Evolutionary conservation across 2,888 invertebrate species (phyloP), one percentile per base, ranked within the genome.

Genomic region (Agriopis aurantiaria): DNA sequence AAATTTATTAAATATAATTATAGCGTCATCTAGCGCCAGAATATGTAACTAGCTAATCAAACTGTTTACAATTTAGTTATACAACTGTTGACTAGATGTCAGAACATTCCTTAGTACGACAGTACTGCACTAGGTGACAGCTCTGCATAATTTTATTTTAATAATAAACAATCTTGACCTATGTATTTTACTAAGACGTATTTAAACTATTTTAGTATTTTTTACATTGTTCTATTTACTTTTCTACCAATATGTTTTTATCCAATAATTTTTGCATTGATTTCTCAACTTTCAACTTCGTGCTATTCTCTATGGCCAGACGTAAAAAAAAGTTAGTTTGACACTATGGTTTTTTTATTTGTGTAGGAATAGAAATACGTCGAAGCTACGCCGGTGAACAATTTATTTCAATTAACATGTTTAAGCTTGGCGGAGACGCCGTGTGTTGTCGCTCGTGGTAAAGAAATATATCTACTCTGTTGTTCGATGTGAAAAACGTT

Each of bases 361-460:
- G 90, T 92, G 91, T 91, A 90, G 86, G 83, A 90, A 90, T 82
- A 82, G 90, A 90, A 90, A 89, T 89, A 91, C 88, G 89, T 88
- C 88, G 86, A 86, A 85, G 85, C 83, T 91, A 85, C 88, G 43
- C 93, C 93, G 93, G 93, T 84, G 89, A 85, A 90, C 86, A 90
- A 90, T 91, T 92, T 92, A 91, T 91, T 92, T 92, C 88, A 90
- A 91, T 89, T 92, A 91, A 78, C 83, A 92, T 92, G 91, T 89
- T 83, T 89, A 89, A 87, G 88, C 88, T 88, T 85, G 82, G 82
- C 86, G 82, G 84, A 85, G 85, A 82, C 84, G 85, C 85, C 84
- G 89, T 85, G 86, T 89, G 82, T 82, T 85, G 83, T 87, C 82
- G 86, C 82, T 85, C 81, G 78, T 78, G 83, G 80, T 91, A 91